These are phyloP conservation scores for Pogonophryne albipinna DNA, from an alignment of 2,797 vertebrate species.

Conservation along the genomic window DNA sequence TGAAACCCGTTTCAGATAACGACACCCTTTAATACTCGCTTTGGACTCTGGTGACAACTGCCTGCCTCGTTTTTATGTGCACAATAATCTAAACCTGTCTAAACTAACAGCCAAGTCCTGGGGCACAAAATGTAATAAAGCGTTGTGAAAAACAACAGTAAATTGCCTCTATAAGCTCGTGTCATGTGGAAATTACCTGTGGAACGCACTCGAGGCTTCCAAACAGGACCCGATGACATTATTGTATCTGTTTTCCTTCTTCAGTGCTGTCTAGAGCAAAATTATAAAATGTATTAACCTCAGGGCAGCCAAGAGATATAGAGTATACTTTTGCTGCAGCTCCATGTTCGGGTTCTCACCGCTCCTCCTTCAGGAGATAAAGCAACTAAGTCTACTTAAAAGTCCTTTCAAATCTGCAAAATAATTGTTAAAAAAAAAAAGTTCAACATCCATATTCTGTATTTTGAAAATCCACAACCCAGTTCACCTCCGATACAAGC, in stretches of 20 bases:
- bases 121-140: constrained; percentile 67
- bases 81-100: constrained; percentile 68
- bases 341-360: constrained; percentile 10
- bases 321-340: constrained; percentile 18
- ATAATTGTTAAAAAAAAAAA: background rate
- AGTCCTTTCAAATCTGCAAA: constrained; percentile 1
- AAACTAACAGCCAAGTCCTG: constrained; percentile 55
- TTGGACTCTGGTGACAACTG: constrained; percentile 54
- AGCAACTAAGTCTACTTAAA: background rate
- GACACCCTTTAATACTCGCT: constrained; percentile 45
- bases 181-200: constrained; percentile 66
- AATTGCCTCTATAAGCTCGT: constrained; percentile 70
- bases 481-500: no score
- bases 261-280: constrained; percentile 48
- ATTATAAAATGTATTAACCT: constrained; percentile 59
- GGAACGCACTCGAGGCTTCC: constrained; percentile 59
- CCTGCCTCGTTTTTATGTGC: constrained; percentile 69
- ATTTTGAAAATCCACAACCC: background rate
- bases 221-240: constrained; percentile 47
- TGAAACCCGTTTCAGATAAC: constrained; percentile 55
- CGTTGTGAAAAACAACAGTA: constrained; percentile 68
- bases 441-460: background rate
- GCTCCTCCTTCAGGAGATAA: background rate
- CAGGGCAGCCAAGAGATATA: constrained; percentile 32
- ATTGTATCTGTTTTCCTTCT: constrained; percentile 52